A percentile compares a stretch with the other conserved stretches of the same genome.
Conservation (phyloP, 2,888 invertebrate genomes). For the Ophion ventricosus region DNA sequence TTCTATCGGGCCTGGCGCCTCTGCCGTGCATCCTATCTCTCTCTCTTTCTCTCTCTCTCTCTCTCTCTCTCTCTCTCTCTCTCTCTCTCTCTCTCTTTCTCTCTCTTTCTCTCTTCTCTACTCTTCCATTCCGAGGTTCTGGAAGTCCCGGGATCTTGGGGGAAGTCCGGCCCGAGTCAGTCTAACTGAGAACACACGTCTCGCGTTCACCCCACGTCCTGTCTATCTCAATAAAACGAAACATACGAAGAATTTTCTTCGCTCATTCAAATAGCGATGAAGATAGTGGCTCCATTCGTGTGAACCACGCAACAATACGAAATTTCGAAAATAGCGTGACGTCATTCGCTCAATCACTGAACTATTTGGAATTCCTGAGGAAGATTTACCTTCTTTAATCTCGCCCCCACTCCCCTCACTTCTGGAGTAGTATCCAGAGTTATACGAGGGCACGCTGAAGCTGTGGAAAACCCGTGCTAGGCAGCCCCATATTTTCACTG, state of each 20-base stretch:
- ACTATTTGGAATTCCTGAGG: neutral
- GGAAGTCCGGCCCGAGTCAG: constrained; percentile 74
- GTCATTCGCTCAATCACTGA: neutral
- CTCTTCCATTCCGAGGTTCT: constrained; percentile 7
- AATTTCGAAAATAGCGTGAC: neutral
- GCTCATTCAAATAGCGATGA: neutral
- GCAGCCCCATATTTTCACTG: no score
- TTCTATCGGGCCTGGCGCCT: constrained; percentile 59
- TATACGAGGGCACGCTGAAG: neutral
- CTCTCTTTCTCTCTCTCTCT: neutral
- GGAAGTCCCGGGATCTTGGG: constrained; percentile 64
- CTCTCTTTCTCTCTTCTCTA: neutral
- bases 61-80: constrained; percentile 10
- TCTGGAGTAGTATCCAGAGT: no score
- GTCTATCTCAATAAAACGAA: constrained; percentile 60
- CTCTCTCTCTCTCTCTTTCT: constrained; percentile 38
- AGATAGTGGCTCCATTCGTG: neutral
- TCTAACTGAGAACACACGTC: constrained; percentile 66
- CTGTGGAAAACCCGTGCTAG: neutral
- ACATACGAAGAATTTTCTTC: neutral
- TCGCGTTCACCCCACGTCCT: constrained; percentile 65
- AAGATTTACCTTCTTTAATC: no score
- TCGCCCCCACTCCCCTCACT: no score
- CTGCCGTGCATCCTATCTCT: constrained; percentile 49
- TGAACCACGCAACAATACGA: neutral